These are phyloP conservation scores for Conopomorpha cramerella DNA, from an alignment of 1,140 invertebrate species.

Conservation along the genomic window DNA sequence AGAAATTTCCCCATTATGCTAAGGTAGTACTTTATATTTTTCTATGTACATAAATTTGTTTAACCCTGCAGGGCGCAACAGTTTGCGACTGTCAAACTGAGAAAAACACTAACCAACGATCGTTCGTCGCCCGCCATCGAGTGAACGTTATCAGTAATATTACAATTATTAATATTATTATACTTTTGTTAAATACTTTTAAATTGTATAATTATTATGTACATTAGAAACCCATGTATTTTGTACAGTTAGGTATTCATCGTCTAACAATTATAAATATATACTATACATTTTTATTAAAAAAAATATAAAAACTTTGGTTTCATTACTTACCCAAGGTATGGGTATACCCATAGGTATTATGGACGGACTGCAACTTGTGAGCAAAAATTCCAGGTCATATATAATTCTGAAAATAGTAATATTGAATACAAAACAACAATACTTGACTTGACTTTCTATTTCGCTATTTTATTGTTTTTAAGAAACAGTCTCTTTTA, in stretches of 20 bases:
- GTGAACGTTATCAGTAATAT: slow-evolving; percentile 22
- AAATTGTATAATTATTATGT: slow-evolving; percentile 19
- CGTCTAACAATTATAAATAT: slow-evolving; percentile 60
- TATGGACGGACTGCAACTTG: not conserved
- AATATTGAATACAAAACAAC: not conserved
- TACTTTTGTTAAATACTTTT: slow-evolving; percentile 52
- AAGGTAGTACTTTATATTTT: too few relatives aligned
- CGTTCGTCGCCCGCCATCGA: slow-evolving; percentile 77
- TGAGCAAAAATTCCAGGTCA: not conserved
- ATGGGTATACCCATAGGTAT: not conserved
- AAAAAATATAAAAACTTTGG: slow-evolving; percentile 28
- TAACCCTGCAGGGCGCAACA: slow-evolving; percentile 75
- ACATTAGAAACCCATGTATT: slow-evolving; percentile 54
- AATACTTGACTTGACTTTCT: too few relatives aligned
- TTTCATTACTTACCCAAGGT: slow-evolving; percentile 20
- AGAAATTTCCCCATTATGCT: too few relatives aligned
- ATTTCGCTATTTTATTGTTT: not conserved
- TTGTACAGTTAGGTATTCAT: slow-evolving; percentile 60
- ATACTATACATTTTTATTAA: slow-evolving; percentile 55
- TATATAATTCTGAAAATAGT: not conserved
- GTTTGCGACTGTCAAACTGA: slow-evolving; percentile 83
- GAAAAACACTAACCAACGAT: slow-evolving; percentile 85
- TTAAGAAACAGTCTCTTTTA: too few relatives aligned
- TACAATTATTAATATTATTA: slow-evolving; percentile 29
- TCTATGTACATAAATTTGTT: too few relatives aligned